Conservation (phyloP, 1,140 invertebrate genomes). For the Drosophila carrolli region DNA sequence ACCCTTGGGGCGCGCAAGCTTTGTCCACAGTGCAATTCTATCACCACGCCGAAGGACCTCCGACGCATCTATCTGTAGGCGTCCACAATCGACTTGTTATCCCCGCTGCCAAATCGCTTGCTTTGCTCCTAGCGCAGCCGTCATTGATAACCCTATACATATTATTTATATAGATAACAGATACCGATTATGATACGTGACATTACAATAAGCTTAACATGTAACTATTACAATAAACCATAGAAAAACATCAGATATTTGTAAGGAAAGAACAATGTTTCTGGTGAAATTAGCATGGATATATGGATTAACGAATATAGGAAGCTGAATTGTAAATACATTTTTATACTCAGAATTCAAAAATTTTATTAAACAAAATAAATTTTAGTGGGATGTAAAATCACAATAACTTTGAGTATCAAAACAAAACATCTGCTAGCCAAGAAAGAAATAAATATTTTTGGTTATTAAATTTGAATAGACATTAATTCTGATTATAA, state of each 20-base stretch:
- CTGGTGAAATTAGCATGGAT: no score
- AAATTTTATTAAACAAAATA: no score
- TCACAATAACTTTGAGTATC: no score
- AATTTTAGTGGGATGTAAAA: no score
- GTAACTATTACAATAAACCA: slow-evolving; percentile 72
- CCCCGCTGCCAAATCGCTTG: slow-evolving; percentile 13
- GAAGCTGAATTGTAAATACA: no score
- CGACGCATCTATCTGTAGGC: slow-evolving; percentile 94
- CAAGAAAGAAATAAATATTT: no score
- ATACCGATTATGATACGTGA: slow-evolving; percentile 64
- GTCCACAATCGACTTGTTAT: slow-evolving; percentile 21
- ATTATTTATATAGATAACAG: slow-evolving; percentile 61
- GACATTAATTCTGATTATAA: no score
- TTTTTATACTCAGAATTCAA: no score
- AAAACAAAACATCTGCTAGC: no score
- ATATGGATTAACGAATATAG: no score
- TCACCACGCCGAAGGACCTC: slow-evolving; percentile 94
- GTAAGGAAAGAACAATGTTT: no score
- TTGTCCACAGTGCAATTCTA: slow-evolving; percentile 97
- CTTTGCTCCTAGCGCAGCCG: slow-evolving; percentile 22
- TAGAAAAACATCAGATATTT: slow-evolving; percentile 2
- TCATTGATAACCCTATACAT: slow-evolving; percentile 47
- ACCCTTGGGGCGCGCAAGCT: slow-evolving; percentile 96
- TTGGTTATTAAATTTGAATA: no score
- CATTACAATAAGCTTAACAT: slow-evolving; percentile 71